Evolutionary conservation across 2,113 vertebrate species (phyloP).

Genomic region (Terrapene triunguis): DNA sequence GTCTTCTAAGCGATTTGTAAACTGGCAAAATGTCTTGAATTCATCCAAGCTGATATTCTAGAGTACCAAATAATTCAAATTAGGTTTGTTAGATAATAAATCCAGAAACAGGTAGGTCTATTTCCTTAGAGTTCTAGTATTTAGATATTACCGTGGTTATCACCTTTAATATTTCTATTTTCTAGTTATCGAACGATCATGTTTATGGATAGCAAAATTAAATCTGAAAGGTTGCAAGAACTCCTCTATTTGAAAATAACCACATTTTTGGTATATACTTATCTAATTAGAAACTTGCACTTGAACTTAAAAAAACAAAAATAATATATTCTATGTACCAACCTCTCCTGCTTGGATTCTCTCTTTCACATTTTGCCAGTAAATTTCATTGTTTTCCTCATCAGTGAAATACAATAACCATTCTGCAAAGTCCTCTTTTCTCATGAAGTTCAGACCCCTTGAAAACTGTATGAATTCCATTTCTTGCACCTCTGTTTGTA

Average conservation of each 20-base stretch:
- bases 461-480: constrained; percentile 98
- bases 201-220: neutral
- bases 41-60: constrained; percentile 96
- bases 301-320: neutral
- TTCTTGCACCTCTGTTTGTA: constrained; percentile 96
- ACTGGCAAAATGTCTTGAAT: constrained; percentile 97
- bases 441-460: constrained; percentile 94
- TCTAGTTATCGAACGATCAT: neutral
- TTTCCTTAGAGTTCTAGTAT: neutral
- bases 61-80: constrained; percentile 43
- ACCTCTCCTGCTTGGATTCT: constrained; percentile 93
- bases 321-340: constrained; percentile 14
- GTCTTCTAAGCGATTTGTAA: constrained; percentile 96
- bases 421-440: constrained; percentile 95
- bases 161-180: neutral
- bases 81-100: neutral
- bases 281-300: neutral
- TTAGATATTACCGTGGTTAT: neutral
- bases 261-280: neutral
- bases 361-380: constrained; percentile 94
- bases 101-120: neutral
- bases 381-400: constrained; percentile 93
- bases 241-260: neutral
- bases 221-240: neutral
- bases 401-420: constrained; percentile 97